phyloP scores from a whole-genome alignment of 2,888 invertebrate species.

The Phania funesta region DNA sequence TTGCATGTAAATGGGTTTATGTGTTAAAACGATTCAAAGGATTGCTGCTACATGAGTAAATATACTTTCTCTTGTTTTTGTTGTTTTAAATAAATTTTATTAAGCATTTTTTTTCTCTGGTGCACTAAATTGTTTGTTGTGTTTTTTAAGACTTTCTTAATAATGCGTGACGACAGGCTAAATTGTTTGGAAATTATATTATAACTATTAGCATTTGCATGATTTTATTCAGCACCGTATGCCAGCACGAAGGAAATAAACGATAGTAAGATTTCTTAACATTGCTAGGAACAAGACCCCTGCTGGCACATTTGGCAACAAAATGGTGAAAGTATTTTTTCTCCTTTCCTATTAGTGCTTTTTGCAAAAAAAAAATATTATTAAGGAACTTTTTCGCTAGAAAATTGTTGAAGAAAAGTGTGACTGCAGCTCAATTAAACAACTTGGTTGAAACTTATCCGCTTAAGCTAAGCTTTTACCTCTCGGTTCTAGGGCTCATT shows the following conservation, averaged over 20 bases:
- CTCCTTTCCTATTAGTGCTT: too few relatives aligned
- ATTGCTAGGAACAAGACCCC: too few relatives aligned
- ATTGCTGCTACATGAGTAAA: conserved; percentile 19
- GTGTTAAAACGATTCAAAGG: conserved; percentile 31
- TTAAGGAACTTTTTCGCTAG: too few relatives aligned
- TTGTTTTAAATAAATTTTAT: conserved; percentile 48
- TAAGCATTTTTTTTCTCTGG: not conserved
- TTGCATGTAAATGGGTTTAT: conserved; percentile 12
- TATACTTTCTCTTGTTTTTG: not conserved
- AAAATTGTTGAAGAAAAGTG: too few relatives aligned
- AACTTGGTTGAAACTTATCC: too few relatives aligned
- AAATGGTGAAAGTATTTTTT: too few relatives aligned
- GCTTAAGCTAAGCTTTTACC: too few relatives aligned
- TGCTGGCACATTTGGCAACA: too few relatives aligned
- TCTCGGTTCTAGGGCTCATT: too few relatives aligned
- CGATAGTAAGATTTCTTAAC: too few relatives aligned
- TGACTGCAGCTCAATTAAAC: too few relatives aligned
- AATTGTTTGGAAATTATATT: conserved; percentile 9
- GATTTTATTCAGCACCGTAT: not conserved
- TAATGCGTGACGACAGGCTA: conserved; percentile 23
- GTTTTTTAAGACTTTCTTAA: not conserved
- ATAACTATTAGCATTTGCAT: conserved; percentile 14
- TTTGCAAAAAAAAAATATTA: too few relatives aligned
- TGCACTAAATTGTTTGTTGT: not conserved
- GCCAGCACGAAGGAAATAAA: not conserved